Evolutionary conservation across 2,113 vertebrate genomes (phyloP), one percentile per base, ranked within the genome.

Genomic region (Zapus hudsonius): DNA sequence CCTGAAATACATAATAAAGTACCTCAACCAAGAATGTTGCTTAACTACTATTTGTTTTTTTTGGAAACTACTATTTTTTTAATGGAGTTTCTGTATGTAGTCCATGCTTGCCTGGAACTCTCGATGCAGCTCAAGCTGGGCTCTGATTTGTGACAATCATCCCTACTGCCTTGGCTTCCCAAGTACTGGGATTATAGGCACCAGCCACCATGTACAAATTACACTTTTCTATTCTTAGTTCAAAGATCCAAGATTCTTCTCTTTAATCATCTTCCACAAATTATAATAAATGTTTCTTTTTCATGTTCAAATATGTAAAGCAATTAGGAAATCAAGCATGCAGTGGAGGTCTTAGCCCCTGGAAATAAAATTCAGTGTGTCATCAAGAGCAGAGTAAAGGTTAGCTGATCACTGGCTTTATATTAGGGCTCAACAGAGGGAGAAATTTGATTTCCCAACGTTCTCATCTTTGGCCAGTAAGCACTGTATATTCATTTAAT

Each of bases 401-500:
- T 78, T 73, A 88, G 72, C 69, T 47, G n/a, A 92, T 91, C 61
- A 92, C 86, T 47, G 67, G 52, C 38, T 80, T 9, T 47, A 93
- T 92, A 76, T 90, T 95, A 44, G 66, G 81, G 83, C 27, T 74
- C 89, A 92, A 90, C 72, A 94, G 89, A 94, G 91, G 67, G 69
- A 89, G 69, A 96, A 87, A 94, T 95, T 93, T 89, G 44, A 89
- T 89, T 63, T 57, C 84, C 75, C 91, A 79, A 3, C 47, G 44
- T 82, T 87, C 52, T 95, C 44, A 90, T 95, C 61, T 84, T 92
- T 91, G 91, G 79, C 69, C 73, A 94, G 84, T 67, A 89, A 96
- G 82, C 64, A 94, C 27, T 87, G 69, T 81, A 75, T 84, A 87
- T 90, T 92, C 63, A 95, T 96, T 96, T 94, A 89, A 93, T 94